Conservation (phyloP, 2,113 vertebrate species). For the Cynocephalus volans region DNA sequence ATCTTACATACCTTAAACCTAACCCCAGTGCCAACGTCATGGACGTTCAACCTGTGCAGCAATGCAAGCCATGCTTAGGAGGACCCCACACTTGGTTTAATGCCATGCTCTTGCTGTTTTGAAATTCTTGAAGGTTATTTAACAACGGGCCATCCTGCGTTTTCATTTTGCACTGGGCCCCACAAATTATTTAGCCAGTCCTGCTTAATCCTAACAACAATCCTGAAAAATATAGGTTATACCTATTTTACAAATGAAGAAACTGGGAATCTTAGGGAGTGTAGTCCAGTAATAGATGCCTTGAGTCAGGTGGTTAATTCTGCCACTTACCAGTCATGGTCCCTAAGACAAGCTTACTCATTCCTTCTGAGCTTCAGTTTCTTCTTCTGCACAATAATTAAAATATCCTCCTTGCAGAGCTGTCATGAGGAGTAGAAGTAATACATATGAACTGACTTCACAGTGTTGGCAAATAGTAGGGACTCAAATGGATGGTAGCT, state of each 20-base stretch:
- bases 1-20: not conserved
- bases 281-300: not conserved
- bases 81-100: not conserved
- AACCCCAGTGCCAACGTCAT: not conserved
- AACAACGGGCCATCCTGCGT: not conserved
- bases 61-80: not conserved
- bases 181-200: not conserved
- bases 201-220: not conserved
- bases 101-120: not conserved
- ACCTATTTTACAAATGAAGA: not conserved
- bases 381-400: not conserved
- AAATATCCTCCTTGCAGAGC: not conserved
- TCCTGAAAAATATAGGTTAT: not conserved
- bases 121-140: slow-evolving; percentile 18
- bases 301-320: not conserved
- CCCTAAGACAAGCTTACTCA: not conserved
- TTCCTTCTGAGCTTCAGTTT: not conserved
- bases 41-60: not conserved
- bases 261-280: not conserved
- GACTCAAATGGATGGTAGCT: not conserved
- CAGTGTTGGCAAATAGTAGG: not conserved
- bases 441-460: not conserved
- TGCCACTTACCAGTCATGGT: not conserved
- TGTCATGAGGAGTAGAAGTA: not conserved
- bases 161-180: not conserved